Conservation (phyloP, 2,797 vertebrate genomes). For the Enteromius treurensis region DNA sequence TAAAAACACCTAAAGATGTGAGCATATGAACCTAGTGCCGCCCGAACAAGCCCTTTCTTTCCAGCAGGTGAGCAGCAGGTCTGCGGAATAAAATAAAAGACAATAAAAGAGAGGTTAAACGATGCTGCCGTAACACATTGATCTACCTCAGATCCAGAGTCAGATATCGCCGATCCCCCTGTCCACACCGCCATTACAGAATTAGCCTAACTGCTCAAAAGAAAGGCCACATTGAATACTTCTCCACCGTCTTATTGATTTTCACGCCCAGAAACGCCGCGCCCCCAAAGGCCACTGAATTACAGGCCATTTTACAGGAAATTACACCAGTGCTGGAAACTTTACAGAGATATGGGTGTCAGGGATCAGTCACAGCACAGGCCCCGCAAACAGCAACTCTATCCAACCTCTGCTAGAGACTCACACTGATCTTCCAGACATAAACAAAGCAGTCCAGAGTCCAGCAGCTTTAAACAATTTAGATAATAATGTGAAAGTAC, state of each 20-base stretch:
- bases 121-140: slow-evolving; percentile 78
- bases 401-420: background rate
- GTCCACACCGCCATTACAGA: slow-evolving; percentile 73
- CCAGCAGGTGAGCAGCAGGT: slow-evolving; percentile 55
- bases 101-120: slow-evolving; percentile 70
- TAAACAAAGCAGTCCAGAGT: slow-evolving; percentile 19
- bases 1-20: background rate
- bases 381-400: slow-evolving; percentile 22
- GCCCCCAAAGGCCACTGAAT: slow-evolving; percentile 90
- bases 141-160: slow-evolving; percentile 75
- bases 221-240: slow-evolving; percentile 69
- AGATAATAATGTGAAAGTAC: background rate
- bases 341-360: slow-evolving; percentile 88
- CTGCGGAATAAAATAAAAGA: slow-evolving; percentile 42
- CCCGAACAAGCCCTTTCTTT: background rate
- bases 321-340: slow-evolving; percentile 95
- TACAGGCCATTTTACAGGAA: slow-evolving; percentile 90
- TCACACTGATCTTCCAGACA: slow-evolving; percentile 3
- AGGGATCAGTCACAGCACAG: slow-evolving; percentile 63
- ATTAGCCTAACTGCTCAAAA: slow-evolving; percentile 80
- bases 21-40: slow-evolving; percentile 22
- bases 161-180: slow-evolving; percentile 72
- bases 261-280: slow-evolving; percentile 74
- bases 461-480: background rate
- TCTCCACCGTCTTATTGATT: slow-evolving; percentile 77